Conservation (phyloP, 2,113 vertebrate genomes). For the Otis tarda region DNA sequence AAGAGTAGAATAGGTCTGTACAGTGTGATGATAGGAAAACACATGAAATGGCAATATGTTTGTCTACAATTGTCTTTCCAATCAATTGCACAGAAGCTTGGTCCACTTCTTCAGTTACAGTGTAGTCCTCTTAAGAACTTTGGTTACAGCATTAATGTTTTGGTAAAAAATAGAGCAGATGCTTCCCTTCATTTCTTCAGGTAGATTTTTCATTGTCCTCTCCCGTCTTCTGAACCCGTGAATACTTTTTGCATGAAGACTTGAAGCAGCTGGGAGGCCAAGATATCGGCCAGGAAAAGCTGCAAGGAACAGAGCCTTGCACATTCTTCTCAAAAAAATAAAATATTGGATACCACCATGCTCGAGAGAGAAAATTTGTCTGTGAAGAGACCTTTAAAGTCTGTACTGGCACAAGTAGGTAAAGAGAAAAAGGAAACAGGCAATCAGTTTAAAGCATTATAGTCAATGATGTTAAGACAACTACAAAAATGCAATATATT, state of each 20-base stretch:
- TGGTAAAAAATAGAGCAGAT: slow-evolving; percentile 34
- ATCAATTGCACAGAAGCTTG: slow-evolving; percentile 69
- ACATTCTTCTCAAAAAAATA: slow-evolving; percentile 95
- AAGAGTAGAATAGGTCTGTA: slow-evolving; percentile 53
- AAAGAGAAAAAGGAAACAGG: neutral
- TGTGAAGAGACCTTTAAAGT: slow-evolving; percentile 89
- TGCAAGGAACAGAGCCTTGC: slow-evolving; percentile 90
- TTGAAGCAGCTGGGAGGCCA: slow-evolving; percentile 96
- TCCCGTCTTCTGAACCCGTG: slow-evolving; percentile 88
- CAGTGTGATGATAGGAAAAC: slow-evolving; percentile 43
- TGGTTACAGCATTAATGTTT: slow-evolving; percentile 73
- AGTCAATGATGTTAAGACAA: neutral
- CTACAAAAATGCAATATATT: neutral
- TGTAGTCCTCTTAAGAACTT: slow-evolving; percentile 71
- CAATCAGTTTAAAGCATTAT: neutral
- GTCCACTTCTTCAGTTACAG: slow-evolving; percentile 71
- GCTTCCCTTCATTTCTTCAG: slow-evolving; percentile 53
- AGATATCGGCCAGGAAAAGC: slow-evolving; percentile 90
- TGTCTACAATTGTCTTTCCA: slow-evolving; percentile 42
- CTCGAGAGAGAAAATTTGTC: slow-evolving; percentile 92
- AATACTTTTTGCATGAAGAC: slow-evolving; percentile 94
- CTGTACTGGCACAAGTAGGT: slow-evolving; percentile 62
- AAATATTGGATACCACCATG: slow-evolving; percentile 97
- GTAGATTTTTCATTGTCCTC: slow-evolving; percentile 83
- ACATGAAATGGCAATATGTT: slow-evolving; percentile 9